Evolutionary conservation across 2,888 invertebrate genomes (phyloP).

Genomic region (Anarsia innoxiella): DNA sequence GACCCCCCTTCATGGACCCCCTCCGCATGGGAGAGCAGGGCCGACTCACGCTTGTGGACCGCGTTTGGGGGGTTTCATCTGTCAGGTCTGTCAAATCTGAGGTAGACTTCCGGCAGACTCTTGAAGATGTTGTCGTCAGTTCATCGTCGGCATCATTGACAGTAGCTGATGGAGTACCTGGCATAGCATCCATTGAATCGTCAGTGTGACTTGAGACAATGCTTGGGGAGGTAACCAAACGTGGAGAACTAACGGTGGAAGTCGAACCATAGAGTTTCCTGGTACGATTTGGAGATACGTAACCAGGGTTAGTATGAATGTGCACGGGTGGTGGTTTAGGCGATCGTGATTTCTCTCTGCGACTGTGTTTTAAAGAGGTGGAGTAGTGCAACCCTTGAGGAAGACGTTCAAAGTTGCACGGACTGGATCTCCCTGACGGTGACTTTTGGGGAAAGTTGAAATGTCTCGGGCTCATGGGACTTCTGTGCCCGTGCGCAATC

Average conservation of each 20-base stretch:
- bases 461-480: conserved; percentile 76
- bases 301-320: conserved; percentile 78
- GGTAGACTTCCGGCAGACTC: conserved; percentile 82
- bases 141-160: conserved; percentile 63
- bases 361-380: conserved; percentile 58
- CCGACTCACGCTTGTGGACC: conserved; percentile 76
- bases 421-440: conserved; percentile 61
- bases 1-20: conserved; percentile 80
- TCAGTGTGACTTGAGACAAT: conserved; percentile 69
- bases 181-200: conserved; percentile 59
- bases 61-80: conserved; percentile 74
- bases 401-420: conserved; percentile 48
- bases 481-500: conserved; percentile 72
- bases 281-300: conserved; percentile 69
- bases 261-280: conserved; percentile 60
- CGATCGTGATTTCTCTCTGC: conserved; percentile 59
- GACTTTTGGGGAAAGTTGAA: conserved; percentile 74
- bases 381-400: conserved; percentile 51
- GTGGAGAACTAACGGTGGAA: conserved; percentile 62
- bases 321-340: conserved; percentile 72
- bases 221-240: conserved; percentile 60
- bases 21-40: conserved; percentile 80
- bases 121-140: conserved; percentile 58
- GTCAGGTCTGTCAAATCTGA: conserved; percentile 82
- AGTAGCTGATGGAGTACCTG: conserved; percentile 54